A percentile compares a stretch with the other conserved stretches of the same genome.
Conservation (phyloP, 1,140 invertebrate species). For the Mylabris phalerata region DNA sequence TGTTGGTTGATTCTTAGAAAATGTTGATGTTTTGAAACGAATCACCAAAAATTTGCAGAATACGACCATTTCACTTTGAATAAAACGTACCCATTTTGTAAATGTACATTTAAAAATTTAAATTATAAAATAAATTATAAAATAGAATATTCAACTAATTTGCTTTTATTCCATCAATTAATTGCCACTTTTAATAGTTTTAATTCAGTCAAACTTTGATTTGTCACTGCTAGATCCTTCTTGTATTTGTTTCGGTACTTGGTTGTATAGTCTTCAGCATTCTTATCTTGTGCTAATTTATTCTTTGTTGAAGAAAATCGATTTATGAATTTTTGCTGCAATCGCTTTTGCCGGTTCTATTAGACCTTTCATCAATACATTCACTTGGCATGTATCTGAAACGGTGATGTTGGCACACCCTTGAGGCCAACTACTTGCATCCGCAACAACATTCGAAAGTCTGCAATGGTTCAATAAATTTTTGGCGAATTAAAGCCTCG, state of each 20-base stretch:
- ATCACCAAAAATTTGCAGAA: no score
- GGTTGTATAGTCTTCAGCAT: constrained; percentile 65
- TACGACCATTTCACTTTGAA: background rate
- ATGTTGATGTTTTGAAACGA: no score
- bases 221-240: constrained; percentile 62
- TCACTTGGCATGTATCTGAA: constrained; percentile 81
- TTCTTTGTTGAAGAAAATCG: constrained; percentile 59
- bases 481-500: no score
- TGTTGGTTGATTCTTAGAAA: no score
- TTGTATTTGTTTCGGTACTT: constrained; percentile 81
- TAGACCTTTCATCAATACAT: constrained; percentile 82
- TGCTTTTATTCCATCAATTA: constrained; percentile 41
- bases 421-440: constrained; percentile 24
- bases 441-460: no score
- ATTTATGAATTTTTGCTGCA: constrained; percentile 63
- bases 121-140: background rate
- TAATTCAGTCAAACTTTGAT: constrained; percentile 64
- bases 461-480: no score
- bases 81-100: background rate
- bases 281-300: constrained; percentile 68
- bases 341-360: constrained; percentile 86
- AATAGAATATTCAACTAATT: background rate
- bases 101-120: background rate
- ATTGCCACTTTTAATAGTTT: constrained; percentile 61
- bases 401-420: constrained; percentile 87